Evolutionary conservation across 1,140 invertebrate species (phyloP).

Genomic region (Drosophila bocki): DNA sequence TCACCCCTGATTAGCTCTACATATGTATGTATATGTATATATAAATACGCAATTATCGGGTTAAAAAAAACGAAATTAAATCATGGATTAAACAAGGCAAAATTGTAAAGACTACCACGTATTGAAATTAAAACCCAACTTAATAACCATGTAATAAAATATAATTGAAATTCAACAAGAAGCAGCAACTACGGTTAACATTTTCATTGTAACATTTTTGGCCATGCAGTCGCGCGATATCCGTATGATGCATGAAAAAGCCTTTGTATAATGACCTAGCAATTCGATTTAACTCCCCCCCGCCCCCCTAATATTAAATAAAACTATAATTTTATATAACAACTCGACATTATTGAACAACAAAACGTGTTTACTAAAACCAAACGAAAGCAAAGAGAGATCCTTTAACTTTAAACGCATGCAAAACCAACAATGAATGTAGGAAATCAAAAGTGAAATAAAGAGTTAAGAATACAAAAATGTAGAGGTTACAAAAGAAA

Average conservation of each 20-base stretch:
- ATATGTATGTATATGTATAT: slow-evolving; percentile 63
- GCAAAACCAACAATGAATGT: slow-evolving; percentile 54
- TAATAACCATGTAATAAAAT: slow-evolving; percentile 42
- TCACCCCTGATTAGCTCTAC: slow-evolving; percentile 56
- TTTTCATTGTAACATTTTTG: slow-evolving; percentile 37
- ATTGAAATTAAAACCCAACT: slow-evolving; percentile 48
- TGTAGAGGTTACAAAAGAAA: slow-evolving; percentile 24
- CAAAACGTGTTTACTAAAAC: slow-evolving; percentile 53
- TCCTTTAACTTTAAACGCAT: slow-evolving; percentile 58
- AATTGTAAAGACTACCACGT: slow-evolving; percentile 58
- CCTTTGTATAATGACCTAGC: slow-evolving; percentile 45
- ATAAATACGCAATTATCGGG: slow-evolving; percentile 51
- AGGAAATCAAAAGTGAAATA: slow-evolving; percentile 63
- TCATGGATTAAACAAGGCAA: slow-evolving; percentile 37
- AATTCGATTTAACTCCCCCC: slow-evolving; percentile 24
- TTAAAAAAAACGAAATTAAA: slow-evolving; percentile 12
- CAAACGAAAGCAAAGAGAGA: slow-evolving; percentile 53
- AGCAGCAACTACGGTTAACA: slow-evolving; percentile 52
- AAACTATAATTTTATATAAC: slow-evolving; percentile 36
- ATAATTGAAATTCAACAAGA: slow-evolving; percentile 35
- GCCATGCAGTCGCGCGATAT: slow-evolving; percentile 12
- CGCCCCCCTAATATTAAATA: slow-evolving; percentile 32
- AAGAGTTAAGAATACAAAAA: slow-evolving; percentile 53
- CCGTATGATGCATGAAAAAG: slow-evolving; percentile 8
- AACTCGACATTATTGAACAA: slow-evolving; percentile 40